Evolutionary conservation across 2,113 vertebrate species (phyloP), one percentile per base, ranked within the genome.

Genomic region (Vulpes lagopus): DNA sequence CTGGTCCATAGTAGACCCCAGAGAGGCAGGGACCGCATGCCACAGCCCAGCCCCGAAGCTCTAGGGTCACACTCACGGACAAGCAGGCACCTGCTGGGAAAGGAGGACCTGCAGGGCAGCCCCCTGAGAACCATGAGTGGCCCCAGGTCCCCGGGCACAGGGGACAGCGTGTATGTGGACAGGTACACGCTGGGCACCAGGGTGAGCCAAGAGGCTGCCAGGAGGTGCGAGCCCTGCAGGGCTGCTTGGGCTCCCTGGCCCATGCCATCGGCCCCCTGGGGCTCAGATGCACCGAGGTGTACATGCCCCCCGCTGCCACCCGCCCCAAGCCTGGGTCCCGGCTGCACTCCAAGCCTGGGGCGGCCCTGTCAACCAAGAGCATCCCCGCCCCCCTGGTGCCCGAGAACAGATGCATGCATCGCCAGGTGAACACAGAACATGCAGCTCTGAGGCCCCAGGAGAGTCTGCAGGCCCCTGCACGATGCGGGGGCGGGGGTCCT

Each of bases 381-480:
- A 69, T 32, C 65, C 65, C 30, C 65, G 2, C 64, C 4, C 15
- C 2, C 65, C 32, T 8, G 7, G 16, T n/a, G 30, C 25, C 73
- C 0, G 11, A 23, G 2, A 23, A 6, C 19, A 30, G n/a, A 35
- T 20, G 27, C 30, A 0, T 0, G 5, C 5, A 2, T 22, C 49
- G 2, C 59, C 9, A 30, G 0, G 2, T 0, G 12, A 35, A n/a
- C 1, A 11, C 7, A 20, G n/a, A 30, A 20, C 4, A 25, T 9
- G 3, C 0, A 1, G 22, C 62, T 16, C 3, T 2, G 3, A 10
- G 74, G 67, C 38, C 38, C 53, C 22, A 43, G 43, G 76, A 11
- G 74, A 30, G 32, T 43, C 69, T 0, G 6, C 0, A 2, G 76
- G 30, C 55, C 11, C 38, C 10, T 1, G 22, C 22, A 51, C 30